A percentile compares a stretch with the other conserved stretches of the same genome.
Evolutionary conservation across 2,797 vertebrate genomes (phyloP).

Genomic region (Danio choprae): DNA sequence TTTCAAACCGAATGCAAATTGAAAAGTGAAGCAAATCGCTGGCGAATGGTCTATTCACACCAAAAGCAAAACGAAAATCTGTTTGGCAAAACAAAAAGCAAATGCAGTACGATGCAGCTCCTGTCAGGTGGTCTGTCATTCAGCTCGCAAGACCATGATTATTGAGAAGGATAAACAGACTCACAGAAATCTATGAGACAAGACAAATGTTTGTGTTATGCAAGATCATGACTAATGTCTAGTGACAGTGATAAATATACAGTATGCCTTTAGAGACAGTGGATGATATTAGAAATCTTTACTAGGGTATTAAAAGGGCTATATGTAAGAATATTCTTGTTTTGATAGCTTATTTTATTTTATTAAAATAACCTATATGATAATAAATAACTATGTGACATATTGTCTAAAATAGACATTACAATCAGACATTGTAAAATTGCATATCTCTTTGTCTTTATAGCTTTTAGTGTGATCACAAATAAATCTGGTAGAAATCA

Average conservation of each 20-base stretch:
- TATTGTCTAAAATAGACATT: no score
- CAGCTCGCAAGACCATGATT: not conserved
- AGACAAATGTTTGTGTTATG: not conserved
- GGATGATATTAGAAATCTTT: no score
- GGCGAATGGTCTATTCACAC: constrained; percentile 9
- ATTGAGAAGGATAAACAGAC: not conserved
- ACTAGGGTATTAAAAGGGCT: no score
- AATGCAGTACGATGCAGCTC: not conserved
- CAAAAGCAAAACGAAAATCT: not conserved
- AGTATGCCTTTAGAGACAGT: not conserved
- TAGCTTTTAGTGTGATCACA: not conserved
- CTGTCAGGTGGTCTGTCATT: not conserved
- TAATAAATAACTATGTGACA: no score
- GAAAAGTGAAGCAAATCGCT: constrained; percentile 8
- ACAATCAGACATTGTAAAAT: no score
- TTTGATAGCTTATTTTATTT: no score
- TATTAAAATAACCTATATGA: no score
- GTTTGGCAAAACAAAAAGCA: not conserved
- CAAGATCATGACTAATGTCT: not conserved
- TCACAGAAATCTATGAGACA: not conserved
- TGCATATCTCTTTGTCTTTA: not conserved
- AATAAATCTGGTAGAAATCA: not conserved
- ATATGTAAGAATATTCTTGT: no score
- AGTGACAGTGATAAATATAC: not conserved
- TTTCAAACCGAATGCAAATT: constrained; percentile 2